Percentiles rank a stretch among this genome's conserved stretches.
phyloP scores from a whole-genome alignment of 1,140 invertebrate genomes.

The Chlorops oryzae region DNA sequence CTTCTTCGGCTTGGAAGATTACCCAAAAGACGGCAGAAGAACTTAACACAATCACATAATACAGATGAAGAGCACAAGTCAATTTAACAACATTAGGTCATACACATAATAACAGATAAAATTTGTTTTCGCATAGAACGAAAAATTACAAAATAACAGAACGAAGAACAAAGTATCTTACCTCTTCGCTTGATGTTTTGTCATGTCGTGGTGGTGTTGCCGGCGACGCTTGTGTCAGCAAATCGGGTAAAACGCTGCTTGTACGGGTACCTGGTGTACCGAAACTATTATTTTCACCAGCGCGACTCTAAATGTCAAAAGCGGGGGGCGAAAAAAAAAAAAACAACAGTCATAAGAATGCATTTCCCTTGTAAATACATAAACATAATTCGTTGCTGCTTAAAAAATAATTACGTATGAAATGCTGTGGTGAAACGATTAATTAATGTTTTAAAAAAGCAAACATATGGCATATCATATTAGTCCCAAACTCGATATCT shows the following conservation, averaged over 20 bases:
- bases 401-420: no score
- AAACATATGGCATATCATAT: no score
- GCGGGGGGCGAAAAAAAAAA: no score
- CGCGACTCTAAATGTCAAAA: conserved; percentile 60
- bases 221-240: conserved; percentile 79
- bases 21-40: conserved; percentile 1
- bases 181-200: conserved; percentile 91
- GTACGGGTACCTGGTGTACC: conserved; percentile 69
- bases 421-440: no score
- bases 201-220: conserved; percentile 81
- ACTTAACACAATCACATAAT: no score
- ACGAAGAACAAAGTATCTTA: conserved; percentile 51
- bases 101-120: not conserved
- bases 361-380: no score
- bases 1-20: no score
- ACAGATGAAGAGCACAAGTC: no score
- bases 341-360: not conserved
- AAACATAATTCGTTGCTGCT: no score
- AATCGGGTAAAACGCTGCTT: conserved; percentile 87
- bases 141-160: conserved; percentile 30
- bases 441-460: no score
- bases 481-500: no score
- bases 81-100: not conserved
- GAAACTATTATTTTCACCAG: conserved; percentile 57
- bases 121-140: not conserved